Conservation (phyloP, 2,113 vertebrate species). For the Dolichotis patagonum region DNA sequence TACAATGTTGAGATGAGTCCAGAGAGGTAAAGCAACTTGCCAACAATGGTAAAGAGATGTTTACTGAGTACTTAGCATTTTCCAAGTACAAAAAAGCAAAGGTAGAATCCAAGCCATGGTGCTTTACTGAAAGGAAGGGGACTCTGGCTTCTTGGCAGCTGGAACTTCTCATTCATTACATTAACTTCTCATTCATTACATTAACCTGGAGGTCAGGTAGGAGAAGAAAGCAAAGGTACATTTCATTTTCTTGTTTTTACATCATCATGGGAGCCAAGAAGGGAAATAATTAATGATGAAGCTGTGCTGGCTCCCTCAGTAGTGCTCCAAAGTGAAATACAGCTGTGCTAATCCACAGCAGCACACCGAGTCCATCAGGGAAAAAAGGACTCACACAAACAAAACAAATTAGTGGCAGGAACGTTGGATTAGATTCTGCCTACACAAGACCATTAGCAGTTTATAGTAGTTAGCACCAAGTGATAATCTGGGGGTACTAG, state of each 20-base stretch:
- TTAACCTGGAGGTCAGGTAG: neutral
- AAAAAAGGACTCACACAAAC: neutral
- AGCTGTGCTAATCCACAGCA: neutral
- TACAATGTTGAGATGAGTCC: neutral
- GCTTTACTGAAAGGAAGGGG: neutral
- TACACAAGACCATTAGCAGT: neutral
- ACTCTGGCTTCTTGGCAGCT: neutral
- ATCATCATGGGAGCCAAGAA: neutral
- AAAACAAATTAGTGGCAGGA: neutral
- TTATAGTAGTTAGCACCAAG: neutral
- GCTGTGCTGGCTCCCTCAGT: neutral
- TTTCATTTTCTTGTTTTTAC: neutral
- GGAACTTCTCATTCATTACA: neutral
- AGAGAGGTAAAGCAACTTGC: neutral
- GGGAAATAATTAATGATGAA: neutral
- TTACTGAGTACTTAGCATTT: neutral
- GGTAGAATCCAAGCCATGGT: fast-evolving
- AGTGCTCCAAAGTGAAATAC: neutral
- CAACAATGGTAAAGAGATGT: neutral
- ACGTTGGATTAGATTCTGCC: neutral
- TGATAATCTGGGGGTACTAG: neutral
- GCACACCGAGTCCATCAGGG: neutral
- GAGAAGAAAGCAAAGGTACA: neutral
- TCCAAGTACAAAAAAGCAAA: neutral
- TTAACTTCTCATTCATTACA: neutral